phyloP scores from a whole-genome alignment of 35 echinoderm and acorn worm genomes.

The Acanthaster planci region DNA sequence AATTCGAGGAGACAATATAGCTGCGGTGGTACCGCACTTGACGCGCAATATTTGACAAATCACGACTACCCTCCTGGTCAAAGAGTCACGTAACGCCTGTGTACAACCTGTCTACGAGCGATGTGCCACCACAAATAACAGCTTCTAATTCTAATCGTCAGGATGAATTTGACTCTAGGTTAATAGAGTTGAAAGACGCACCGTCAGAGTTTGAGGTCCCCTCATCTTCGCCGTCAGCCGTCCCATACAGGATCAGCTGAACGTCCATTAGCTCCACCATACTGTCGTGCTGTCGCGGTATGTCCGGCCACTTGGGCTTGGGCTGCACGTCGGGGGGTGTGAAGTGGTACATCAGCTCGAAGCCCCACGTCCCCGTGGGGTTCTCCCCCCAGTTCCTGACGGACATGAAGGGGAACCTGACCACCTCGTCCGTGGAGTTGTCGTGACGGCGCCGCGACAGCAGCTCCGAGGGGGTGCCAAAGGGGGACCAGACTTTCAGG shows the following conservation, averaged over 20 bases:
- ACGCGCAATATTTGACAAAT: too few species aligned
- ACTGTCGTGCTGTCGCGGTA: constrained; percentile 49
- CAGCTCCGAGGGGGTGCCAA: constrained; percentile 76
- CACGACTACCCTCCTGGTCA: too few species aligned
- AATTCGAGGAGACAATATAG: too few species aligned
- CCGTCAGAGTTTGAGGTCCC: neutral
- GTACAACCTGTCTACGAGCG: too few species aligned
- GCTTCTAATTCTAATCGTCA: too few species aligned
- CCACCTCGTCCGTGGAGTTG: constrained; percentile 37
- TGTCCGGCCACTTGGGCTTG: neutral
- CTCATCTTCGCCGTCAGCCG: constrained; percentile 22
- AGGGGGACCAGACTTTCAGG: constrained; percentile 73
- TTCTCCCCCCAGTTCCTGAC: constrained; percentile 97
- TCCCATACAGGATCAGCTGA: constrained; percentile 80
- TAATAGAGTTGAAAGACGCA: neutral
- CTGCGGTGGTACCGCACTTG: too few species aligned
- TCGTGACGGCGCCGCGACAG: constrained; percentile 70
- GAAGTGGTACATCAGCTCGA: constrained; percentile 44
- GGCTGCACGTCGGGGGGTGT: constrained; percentile 29
- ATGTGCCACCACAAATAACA: too few species aligned
- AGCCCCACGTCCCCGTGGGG: constrained; percentile 57
- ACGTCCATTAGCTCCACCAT: constrained; percentile 27
- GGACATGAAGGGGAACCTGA: constrained; percentile 84
- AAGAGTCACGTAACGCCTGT: too few species aligned
- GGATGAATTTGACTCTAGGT: too few species aligned